Percentiles rank a stretch among this genome's conserved stretches.
These are phyloP conservation scores for Pammene fasciana DNA, from an alignment of 2,888 invertebrate species.

Conservation along the genomic window DNA sequence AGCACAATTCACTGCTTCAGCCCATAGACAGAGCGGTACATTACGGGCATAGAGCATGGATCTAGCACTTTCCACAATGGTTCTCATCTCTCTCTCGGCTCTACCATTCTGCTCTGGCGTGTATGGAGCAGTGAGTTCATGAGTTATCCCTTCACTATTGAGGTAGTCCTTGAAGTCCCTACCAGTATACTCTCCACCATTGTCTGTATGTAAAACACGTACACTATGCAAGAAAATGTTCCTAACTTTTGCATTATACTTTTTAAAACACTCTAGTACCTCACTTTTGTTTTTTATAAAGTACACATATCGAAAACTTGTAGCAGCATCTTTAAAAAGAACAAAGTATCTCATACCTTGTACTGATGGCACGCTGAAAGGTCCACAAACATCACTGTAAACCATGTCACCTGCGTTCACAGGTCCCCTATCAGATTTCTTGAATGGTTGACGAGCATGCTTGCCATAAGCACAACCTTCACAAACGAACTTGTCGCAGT, in stretches of 20 bases:
- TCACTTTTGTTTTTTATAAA: conserved; percentile 46
- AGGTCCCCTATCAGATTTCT: conserved; percentile 33
- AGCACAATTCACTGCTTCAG: conserved; percentile 58
- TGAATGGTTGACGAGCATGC: conserved; percentile 32
- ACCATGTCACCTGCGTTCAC: conserved; percentile 27
- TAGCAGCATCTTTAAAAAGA: conserved; percentile 45
- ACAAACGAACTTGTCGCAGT: conserved; percentile 41
- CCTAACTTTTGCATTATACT: conserved; percentile 43
- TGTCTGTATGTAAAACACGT: conserved; percentile 42
- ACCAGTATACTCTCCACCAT: conserved; percentile 44
- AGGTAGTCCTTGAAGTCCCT: conserved; percentile 45
- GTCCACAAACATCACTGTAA: conserved; percentile 46
- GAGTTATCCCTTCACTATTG: conserved; percentile 46
- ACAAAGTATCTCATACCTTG: no score
- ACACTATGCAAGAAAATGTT: conserved; percentile 43
- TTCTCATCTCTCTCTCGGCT: conserved; percentile 53
- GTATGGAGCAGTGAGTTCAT: conserved; percentile 51
- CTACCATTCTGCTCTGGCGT: conserved; percentile 54
- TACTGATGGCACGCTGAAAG: no score
- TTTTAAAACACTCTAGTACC: conserved; percentile 41
- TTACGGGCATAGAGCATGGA: conserved; percentile 49
- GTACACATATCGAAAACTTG: conserved; percentile 43
- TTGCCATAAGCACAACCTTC: conserved; percentile 42
- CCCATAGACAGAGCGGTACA: conserved; percentile 52
- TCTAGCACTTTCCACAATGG: conserved; percentile 51